Percentiles rank a stretch among this genome's conserved stretches.
Conservation (phyloP, 2,888 invertebrate genomes). For the Apomyelois bistriatella region DNA sequence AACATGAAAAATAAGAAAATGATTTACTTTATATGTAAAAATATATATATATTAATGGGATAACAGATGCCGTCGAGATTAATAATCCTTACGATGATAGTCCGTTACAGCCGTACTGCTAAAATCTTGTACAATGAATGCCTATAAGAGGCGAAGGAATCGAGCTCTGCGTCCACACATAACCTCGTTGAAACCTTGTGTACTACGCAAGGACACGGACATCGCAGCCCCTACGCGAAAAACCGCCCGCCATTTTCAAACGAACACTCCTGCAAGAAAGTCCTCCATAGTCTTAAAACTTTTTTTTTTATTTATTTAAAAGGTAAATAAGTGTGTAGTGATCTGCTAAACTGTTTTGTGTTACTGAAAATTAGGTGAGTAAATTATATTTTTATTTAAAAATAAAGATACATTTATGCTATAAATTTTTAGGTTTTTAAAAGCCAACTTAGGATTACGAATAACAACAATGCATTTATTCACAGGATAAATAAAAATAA, state of each 20-base stretch:
- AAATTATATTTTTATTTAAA: background rate
- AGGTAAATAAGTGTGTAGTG: background rate
- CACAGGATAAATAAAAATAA: no score
- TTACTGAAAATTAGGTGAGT: background rate
- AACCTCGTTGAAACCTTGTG: constrained; percentile 69
- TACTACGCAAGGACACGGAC: constrained; percentile 67
- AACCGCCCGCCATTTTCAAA: constrained; percentile 64
- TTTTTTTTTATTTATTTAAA: background rate
- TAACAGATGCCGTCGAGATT: background rate
- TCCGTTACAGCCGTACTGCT: constrained; percentile 24
- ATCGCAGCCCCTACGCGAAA: constrained; percentile 59
- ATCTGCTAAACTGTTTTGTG: background rate
- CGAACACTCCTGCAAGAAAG: constrained; percentile 59
- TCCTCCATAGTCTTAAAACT: constrained; percentile 32
- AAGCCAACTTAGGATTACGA: no score
- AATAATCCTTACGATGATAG: background rate
- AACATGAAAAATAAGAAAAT: no score
- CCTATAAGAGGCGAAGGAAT: constrained; percentile 71
- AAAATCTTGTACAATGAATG: constrained; percentile 46
- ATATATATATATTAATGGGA: no score
- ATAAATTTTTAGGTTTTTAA: background rate
- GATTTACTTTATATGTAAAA: no score
- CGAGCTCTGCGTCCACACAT: constrained; percentile 58
- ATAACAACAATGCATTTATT: no score
- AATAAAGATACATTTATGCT: background rate